phyloP scores from a whole-genome alignment of 1,140 invertebrate species.

The Littorina saxatilis region DNA sequence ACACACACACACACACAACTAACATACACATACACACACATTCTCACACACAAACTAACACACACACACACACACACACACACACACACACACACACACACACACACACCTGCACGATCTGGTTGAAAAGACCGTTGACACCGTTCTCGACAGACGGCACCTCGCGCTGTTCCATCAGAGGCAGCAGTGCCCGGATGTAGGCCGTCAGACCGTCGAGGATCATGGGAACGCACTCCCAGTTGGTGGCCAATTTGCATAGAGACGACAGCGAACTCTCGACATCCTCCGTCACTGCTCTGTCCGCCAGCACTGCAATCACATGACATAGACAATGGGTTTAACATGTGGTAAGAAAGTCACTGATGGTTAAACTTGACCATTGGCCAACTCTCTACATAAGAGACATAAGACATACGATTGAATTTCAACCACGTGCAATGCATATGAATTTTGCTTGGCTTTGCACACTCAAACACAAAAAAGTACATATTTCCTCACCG shows the following conservation, averaged over 20 bases:
- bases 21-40: no score
- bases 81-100: not conserved
- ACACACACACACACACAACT: not conserved
- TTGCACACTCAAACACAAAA: not conserved
- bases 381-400: not conserved
- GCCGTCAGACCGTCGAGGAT: constrained; percentile 77
- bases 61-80: no score
- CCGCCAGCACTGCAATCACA: constrained; percentile 38
- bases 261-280: constrained; percentile 77
- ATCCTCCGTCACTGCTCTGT: constrained; percentile 71
- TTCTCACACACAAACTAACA: no score
- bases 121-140: constrained; percentile 78
- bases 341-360: not conserved
- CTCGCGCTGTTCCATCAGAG: constrained; percentile 75
- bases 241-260: constrained; percentile 79
- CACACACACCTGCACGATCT: constrained; percentile 77
- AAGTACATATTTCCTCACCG: no score
- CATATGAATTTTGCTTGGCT: not conserved
- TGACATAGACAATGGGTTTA: not conserved
- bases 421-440: not conserved
- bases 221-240: constrained; percentile 80
- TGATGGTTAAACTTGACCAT: not conserved
- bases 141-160: constrained; percentile 76
- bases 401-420: not conserved
- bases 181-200: constrained; percentile 77